Percentiles rank a stretch among this genome's conserved stretches.
Conservation (phyloP, 1,140 invertebrate genomes). For the Brachionus rotundiformis region DNA sequence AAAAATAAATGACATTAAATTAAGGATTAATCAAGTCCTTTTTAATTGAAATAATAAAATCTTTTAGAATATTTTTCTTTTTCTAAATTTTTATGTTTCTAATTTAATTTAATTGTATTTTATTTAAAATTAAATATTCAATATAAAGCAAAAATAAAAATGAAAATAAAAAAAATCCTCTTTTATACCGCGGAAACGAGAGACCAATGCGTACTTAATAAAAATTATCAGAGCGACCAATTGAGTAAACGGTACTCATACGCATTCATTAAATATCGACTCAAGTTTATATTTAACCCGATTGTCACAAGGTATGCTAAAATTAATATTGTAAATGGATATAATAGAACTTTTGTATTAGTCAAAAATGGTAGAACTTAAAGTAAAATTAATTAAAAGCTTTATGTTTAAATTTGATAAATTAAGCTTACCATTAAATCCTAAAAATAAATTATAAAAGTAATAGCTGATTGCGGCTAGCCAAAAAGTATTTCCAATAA, state of each 20-base stretch:
- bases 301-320: slow-evolving; percentile 80
- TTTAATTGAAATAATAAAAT: background rate
- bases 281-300: slow-evolving; percentile 69
- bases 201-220: background rate
- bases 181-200: background rate
- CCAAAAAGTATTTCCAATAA: slow-evolving; percentile 92
- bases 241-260: slow-evolving; percentile 44
- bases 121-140: background rate
- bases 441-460: slow-evolving; percentile 94
- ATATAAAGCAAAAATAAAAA: background rate
- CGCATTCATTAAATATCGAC: slow-evolving; percentile 19
- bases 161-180: slow-evolving; percentile 10
- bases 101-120: background rate
- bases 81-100: background rate
- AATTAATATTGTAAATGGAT: slow-evolving; percentile 77
- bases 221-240: background rate
- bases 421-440: slow-evolving; percentile 81
- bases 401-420: background rate
- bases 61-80: background rate
- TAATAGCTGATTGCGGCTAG: slow-evolving; percentile 87
- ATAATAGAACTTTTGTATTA: slow-evolving; percentile 82
- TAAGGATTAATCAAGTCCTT: background rate
- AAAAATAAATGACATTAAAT: no score
- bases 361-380: slow-evolving; percentile 84
- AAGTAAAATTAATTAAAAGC: slow-evolving; percentile 56